A percentile compares a stretch with the other conserved stretches of the same genome.
Conservation (phyloP, 2,113 vertebrate species). For the Sebastes schlegelii region DNA sequence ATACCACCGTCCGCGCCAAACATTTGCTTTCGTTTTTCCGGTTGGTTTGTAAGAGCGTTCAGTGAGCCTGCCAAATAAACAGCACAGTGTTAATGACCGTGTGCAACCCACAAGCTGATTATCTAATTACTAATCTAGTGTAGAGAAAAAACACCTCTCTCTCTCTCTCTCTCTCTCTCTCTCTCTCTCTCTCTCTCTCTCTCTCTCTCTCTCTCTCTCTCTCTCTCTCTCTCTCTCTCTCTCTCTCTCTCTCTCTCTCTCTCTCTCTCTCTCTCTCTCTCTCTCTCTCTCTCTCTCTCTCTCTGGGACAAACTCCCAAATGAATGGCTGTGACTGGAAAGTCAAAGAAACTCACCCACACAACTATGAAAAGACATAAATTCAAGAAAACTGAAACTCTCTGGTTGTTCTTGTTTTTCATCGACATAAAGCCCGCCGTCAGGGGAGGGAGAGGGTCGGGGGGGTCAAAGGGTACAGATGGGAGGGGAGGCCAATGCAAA, state of each 20-base stretch:
- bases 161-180: not conserved
- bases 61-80: conserved; percentile 70
- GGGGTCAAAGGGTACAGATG: too few species aligned
- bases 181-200: not conserved
- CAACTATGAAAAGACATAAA: not conserved
- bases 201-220: not conserved
- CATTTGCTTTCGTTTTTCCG: conserved; percentile 71
- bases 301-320: not conserved
- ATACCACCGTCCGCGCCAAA: conserved; percentile 40
- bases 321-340: not conserved
- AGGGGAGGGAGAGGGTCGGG: too few species aligned
- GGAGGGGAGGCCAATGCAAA: too few species aligned
- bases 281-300: not conserved
- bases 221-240: not conserved
- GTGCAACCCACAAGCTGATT: conserved; percentile 61
- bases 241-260: not conserved
- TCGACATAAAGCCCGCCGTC: too few species aligned
- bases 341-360: conserved; percentile 6
- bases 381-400: not conserved
- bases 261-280: not conserved
- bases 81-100: conserved; percentile 53
- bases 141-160: not conserved
- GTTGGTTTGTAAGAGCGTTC: conserved; percentile 48
- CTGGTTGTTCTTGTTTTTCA: not conserved
- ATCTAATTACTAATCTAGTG: conserved; percentile 64